Evolutionary conservation across 2,888 invertebrate species (phyloP).

Genomic region (Brenthis daphne): DNA sequence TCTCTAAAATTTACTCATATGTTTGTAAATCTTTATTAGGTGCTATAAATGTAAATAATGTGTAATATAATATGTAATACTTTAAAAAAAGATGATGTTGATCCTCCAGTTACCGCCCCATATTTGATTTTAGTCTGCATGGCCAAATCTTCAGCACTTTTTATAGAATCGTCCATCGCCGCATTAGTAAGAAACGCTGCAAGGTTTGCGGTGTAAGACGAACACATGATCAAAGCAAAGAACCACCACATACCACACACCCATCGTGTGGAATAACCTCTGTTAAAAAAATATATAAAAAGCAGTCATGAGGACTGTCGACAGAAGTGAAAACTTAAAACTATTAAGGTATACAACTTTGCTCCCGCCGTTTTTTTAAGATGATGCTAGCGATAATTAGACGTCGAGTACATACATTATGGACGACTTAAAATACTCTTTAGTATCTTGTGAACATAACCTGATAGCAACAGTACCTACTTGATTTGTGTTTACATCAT

Average conservation of each 20-base stretch:
- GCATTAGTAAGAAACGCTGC: conserved; percentile 96
- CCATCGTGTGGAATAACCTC: conserved; percentile 95
- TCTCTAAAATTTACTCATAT: not conserved
- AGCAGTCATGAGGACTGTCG: no score
- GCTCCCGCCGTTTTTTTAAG: no score
- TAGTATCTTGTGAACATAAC: no score
- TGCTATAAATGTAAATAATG: no score
- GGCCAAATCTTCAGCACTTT: conserved; percentile 95
- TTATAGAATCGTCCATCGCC: conserved; percentile 93
- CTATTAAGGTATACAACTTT: no score
- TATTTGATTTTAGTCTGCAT: conserved; percentile 98
- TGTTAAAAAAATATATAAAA: conserved; percentile 50
- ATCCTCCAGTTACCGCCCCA: conserved; percentile 94
- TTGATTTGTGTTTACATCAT: no score
- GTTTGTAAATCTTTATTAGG: no score
- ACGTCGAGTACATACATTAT: no score
- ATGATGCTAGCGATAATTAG: no score
- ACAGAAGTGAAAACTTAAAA: no score
- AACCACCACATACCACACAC: conserved; percentile 98
- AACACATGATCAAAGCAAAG: conserved; percentile 95
- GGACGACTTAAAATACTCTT: no score
- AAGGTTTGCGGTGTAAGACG: conserved; percentile 96
- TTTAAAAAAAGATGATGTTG: conserved; percentile 95
- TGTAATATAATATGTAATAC: conserved; percentile 62
- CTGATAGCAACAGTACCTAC: no score